Evolutionary conservation across 1,140 invertebrate species (phyloP).

Genomic region (Tetramorium parvispinum): DNA sequence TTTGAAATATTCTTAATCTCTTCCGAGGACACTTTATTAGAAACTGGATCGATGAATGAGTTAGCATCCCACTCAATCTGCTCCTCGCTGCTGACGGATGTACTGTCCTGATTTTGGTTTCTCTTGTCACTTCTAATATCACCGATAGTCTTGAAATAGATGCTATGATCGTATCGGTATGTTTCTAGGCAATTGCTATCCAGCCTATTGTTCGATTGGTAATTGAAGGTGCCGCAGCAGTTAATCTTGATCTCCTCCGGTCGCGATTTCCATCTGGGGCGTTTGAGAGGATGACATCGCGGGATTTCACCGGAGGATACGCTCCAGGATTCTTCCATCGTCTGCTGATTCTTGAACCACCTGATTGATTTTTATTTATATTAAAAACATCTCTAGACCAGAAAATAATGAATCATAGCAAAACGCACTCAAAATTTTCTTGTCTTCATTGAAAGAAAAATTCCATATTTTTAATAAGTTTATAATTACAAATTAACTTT

Average conservation of each 20-base stretch:
- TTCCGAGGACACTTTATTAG: conserved; percentile 29
- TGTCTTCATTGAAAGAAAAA: too few species aligned
- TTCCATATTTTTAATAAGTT: too few species aligned
- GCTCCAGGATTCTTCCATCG: conserved; percentile 72
- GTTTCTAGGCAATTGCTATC: conserved; percentile 81
- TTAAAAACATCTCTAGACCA: not conserved
- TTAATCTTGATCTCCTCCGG: conserved; percentile 79
- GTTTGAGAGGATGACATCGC: conserved; percentile 66
- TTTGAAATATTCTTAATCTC: not conserved
- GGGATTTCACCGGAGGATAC: conserved; percentile 65
- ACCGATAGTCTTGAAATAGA: conserved; percentile 84
- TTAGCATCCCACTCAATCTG: conserved; percentile 70
- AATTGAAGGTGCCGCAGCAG: conserved; percentile 79
- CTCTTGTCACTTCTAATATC: conserved; percentile 76
- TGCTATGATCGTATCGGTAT: conserved; percentile 83
- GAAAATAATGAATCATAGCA: too few species aligned
- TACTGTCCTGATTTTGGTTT: conserved; percentile 17
- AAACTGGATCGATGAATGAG: conserved; percentile 55
- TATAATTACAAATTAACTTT: too few species aligned
- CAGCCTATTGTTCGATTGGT: conserved; percentile 80
- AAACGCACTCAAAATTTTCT: too few species aligned
- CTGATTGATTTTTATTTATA: conserved; percentile 7
- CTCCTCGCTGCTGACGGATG: conserved; percentile 57
- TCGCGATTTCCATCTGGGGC: conserved; percentile 58
- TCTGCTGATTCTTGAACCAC: conserved; percentile 71